A percentile compares a stretch with the other conserved stretches of the same genome.
phyloP scores from a whole-genome alignment of 2,888 invertebrate genomes.

The Sthenelais limicola region DNA sequence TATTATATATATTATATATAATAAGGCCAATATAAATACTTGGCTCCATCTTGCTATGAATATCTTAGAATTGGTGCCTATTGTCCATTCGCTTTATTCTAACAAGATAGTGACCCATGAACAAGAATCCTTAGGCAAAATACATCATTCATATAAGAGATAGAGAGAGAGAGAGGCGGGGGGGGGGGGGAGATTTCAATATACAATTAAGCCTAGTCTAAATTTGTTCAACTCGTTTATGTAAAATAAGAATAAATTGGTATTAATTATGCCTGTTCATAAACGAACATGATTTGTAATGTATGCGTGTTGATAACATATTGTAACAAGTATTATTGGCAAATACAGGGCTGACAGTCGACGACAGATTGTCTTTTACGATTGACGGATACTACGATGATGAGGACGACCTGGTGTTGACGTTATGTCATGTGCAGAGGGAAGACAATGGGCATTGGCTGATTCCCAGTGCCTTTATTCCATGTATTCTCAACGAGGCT shows the following conservation, averaged over 20 bases:
- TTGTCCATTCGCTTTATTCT: too few species aligned
- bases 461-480: constrained; percentile 17
- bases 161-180: too few species aligned
- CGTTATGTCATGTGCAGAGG: constrained; percentile 23
- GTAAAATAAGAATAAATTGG: not conserved
- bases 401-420: constrained; percentile 16
- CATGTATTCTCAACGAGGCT: constrained; percentile 29
- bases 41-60: too few species aligned
- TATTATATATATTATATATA: too few species aligned
- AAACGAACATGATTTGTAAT: too few species aligned
- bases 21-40: too few species aligned
- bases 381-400: not conserved
- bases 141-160: too few species aligned
- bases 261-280: not conserved
- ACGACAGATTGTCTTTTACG: constrained; percentile 17
- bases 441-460: constrained; percentile 20
- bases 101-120: too few species aligned
- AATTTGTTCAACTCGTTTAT: not conserved
- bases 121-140: too few species aligned
- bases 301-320: not conserved
- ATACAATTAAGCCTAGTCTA: too few species aligned
- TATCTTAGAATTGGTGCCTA: too few species aligned
- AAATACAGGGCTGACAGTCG: constrained; percentile 26
- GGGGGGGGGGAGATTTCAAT: too few species aligned
- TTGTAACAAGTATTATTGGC: not conserved